phyloP scores from a whole-genome alignment of 2,888 invertebrate genomes.

The Dasypogon diadema region DNA sequence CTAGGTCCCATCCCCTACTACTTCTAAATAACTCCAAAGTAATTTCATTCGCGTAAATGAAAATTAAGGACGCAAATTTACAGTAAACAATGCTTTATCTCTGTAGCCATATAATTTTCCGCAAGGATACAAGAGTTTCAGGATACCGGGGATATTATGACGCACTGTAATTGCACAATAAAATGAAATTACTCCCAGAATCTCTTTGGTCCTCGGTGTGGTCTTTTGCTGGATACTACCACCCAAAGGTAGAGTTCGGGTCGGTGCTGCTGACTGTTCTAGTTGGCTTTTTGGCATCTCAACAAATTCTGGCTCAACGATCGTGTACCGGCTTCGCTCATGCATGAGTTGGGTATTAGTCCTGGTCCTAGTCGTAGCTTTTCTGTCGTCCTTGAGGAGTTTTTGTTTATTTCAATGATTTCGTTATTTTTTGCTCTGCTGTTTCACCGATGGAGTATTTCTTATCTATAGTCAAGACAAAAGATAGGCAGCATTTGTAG shows the following conservation, averaged over 20 bases:
- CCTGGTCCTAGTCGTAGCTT: too few species aligned
- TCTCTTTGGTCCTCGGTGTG: neutral
- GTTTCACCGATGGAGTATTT: too few species aligned
- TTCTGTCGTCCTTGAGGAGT: too few species aligned
- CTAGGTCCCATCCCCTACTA: neutral
- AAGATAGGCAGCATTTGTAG: too few species aligned
- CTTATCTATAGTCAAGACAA: too few species aligned
- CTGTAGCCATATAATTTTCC: slow-evolving; percentile 53
- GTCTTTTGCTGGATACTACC: neutral
- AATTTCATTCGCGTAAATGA: slow-evolving; percentile 54
- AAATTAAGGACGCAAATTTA: slow-evolving; percentile 56
- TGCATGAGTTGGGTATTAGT: slow-evolving; percentile 17
- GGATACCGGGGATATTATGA: slow-evolving; percentile 35
- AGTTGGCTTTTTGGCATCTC: neutral
- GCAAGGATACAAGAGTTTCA: slow-evolving; percentile 51
- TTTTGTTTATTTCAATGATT: too few species aligned
- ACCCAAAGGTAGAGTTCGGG: neutral
- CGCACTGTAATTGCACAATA: slow-evolving; percentile 56
- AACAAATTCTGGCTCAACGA: slow-evolving; percentile 4
- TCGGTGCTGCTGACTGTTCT: slow-evolving; percentile 3
- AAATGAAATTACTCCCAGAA: slow-evolving; percentile 54
- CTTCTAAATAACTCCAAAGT: slow-evolving; percentile 49
- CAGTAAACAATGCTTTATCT: slow-evolving; percentile 55
- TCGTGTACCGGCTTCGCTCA: neutral
- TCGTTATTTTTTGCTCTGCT: too few species aligned